Evolutionary conservation across 2,113 vertebrate species (phyloP).

Genomic region (Hippocampus zosterae): DNA sequence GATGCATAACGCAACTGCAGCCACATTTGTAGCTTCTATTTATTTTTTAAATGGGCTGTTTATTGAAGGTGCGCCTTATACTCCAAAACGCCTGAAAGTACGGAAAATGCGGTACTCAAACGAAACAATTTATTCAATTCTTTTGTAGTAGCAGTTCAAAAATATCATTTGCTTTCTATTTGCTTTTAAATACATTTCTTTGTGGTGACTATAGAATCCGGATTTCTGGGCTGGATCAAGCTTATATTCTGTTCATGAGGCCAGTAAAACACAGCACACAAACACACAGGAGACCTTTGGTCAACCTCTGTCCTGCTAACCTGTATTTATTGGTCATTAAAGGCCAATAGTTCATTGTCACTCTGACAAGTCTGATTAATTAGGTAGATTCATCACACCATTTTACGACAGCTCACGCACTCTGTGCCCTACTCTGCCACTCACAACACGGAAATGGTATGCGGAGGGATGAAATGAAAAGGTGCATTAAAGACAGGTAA

Average conservation of each 20-base stretch:
- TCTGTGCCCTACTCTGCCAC: constrained; percentile 5
- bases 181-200: background rate
- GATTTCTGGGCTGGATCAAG: background rate
- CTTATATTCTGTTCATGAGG: background rate
- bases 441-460: constrained; percentile 18
- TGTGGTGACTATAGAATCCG: background rate
- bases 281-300: constrained; percentile 41
- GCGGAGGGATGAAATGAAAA: constrained; percentile 23
- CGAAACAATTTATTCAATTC: background rate
- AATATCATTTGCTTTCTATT: background rate
- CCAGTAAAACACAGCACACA: constrained; percentile 7
- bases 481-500: constrained; percentile 2
- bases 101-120: background rate
- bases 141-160: background rate
- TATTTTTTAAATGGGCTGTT: too few relatives aligned
- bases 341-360: constrained; percentile 56
- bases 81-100: too few relatives aligned
- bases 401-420: constrained; percentile 30
- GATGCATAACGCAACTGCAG: too few relatives aligned
- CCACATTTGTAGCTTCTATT: too few relatives aligned
- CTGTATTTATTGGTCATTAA: constrained; percentile 60
- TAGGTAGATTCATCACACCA: constrained; percentile 53
- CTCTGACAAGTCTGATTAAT: constrained; percentile 56
- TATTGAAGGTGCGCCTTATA: too few relatives aligned
- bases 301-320: constrained; percentile 64